These are phyloP conservation scores for Silvanus unidentatus DNA, from an alignment of 2,888 invertebrate species.

Conservation along the genomic window DNA sequence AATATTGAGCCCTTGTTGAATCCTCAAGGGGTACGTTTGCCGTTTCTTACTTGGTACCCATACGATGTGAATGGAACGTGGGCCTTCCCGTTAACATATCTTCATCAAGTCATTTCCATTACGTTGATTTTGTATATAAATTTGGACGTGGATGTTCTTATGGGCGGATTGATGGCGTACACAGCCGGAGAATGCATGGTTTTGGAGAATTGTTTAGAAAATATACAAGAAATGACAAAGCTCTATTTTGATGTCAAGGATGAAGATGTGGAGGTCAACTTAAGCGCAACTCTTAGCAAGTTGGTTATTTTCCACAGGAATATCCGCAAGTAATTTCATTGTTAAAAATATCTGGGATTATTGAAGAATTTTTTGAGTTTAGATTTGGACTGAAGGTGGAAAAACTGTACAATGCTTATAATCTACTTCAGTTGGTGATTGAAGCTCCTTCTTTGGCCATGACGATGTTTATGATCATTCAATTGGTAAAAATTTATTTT, in stretches of 20 bases:
- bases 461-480: background rate
- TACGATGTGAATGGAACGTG: background rate
- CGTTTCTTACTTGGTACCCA: conserved; percentile 2
- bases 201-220: conserved; percentile 1
- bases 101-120: background rate
- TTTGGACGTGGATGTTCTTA: background rate
- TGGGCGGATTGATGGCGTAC: background rate
- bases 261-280: background rate
- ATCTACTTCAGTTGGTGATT: background rate
- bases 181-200: conserved; percentile 2
- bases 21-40: background rate
- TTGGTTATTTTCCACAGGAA: background rate
- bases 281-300: background rate
- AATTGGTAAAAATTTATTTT: background rate
- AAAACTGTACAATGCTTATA: too few relatives aligned
- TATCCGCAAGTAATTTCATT: background rate
- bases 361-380: too few relatives aligned
- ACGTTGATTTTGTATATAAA: background rate
- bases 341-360: background rate
- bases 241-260: background rate
- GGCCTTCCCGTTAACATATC: background rate
- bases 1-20: background rate
- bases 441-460: background rate
- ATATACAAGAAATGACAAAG: background rate
- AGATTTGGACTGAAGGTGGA: too few relatives aligned